These are phyloP conservation scores for Rhynchomys soricoides DNA, from an alignment of 2,113 vertebrate genomes.

Conservation along the genomic window DNA sequence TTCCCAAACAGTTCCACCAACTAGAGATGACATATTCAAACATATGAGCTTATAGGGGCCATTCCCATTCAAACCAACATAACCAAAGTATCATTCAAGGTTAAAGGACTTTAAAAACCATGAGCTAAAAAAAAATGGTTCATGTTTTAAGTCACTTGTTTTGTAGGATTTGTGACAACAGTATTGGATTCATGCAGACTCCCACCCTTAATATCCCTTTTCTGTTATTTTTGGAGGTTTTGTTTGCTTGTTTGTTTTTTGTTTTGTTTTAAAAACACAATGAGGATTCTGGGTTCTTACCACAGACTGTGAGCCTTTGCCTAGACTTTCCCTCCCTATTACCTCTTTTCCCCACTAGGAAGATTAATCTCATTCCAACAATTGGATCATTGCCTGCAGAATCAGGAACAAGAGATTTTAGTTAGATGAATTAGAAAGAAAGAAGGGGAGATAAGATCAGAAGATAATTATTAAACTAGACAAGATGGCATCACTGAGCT, in stretches of 20 bases:
- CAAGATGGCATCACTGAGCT: neutral
- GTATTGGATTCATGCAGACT: neutral
- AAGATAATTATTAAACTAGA: neutral
- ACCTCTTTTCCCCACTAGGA: neutral
- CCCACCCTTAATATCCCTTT: neutral
- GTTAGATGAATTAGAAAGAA: neutral
- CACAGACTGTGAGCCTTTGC: neutral
- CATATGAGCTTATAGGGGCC: no score
- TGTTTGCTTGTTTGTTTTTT: no score
- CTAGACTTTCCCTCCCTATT: neutral
- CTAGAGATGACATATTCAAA: neutral
- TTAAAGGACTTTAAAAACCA: neutral
- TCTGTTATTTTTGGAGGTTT: neutral
- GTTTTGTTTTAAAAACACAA: neutral
- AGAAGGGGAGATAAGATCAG: neutral
- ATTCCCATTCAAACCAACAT: neutral
- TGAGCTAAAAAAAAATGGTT: neutral
- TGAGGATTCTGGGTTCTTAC: neutral
- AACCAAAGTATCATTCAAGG: neutral
- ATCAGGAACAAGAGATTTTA: neutral
- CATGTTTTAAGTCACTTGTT: neutral
- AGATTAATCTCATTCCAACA: neutral
- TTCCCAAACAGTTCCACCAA: neutral
- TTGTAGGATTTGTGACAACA: neutral
- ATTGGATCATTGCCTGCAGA: neutral